Evolutionary conservation across 2,113 vertebrate species (phyloP).

Genomic region (Brachirus orientalis): DNA sequence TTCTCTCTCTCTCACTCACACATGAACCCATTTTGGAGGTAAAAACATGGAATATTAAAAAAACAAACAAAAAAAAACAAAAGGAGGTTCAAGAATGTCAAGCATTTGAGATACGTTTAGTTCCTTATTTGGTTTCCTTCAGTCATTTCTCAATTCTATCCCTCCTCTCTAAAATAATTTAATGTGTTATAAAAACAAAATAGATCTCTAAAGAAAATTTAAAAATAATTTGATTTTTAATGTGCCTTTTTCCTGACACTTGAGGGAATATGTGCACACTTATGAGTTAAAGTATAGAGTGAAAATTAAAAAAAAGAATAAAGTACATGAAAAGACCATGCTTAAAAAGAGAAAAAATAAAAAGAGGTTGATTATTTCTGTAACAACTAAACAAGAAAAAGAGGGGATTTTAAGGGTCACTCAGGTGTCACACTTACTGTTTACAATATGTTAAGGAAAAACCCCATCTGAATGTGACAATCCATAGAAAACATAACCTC

Average conservation of each 20-base stretch:
- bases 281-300: no score
- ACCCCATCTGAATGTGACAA: constrained; percentile 6
- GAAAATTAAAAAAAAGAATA: neutral
- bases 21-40: no score
- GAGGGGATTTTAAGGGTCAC: constrained; percentile 18
- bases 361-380: neutral
- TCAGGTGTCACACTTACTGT: constrained; percentile 21
- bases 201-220: no score
- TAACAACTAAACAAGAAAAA: neutral
- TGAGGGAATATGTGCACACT: neutral
- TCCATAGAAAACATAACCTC: constrained; percentile 8
- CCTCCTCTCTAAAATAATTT: no score
- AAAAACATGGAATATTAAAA: no score
- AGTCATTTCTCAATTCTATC: no score
- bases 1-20: no score
- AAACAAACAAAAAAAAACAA: no score
- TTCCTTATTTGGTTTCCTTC: no score
- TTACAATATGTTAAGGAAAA: constrained; percentile 13
- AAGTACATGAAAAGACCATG: neutral
- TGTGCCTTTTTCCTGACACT: neutral
- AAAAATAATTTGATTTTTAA: neutral
- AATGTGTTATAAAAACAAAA: no score
- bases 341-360: neutral
- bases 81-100: no score
- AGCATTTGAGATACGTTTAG: no score